Evolutionary conservation across 2,888 invertebrate species (phyloP).

Genomic region (Troilus luridus): DNA sequence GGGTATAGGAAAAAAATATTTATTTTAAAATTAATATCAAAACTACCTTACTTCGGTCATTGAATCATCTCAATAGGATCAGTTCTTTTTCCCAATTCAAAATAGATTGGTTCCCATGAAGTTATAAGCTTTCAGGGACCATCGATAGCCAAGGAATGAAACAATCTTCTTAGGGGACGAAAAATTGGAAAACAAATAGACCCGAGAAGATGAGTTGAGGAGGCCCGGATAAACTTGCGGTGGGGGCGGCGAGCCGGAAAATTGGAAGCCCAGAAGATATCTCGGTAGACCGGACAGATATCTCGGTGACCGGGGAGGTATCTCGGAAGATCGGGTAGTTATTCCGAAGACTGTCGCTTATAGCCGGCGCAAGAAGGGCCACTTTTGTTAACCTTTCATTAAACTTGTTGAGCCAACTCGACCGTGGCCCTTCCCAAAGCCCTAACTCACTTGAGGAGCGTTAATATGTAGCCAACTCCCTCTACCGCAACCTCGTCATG

Average conservation of each 20-base stretch:
- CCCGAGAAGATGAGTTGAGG: background rate
- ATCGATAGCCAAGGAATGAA: background rate
- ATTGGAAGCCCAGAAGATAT: conserved; percentile 26
- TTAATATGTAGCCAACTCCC: conserved; percentile 25
- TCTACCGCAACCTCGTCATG: background rate
- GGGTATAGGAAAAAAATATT: too few relatives aligned
- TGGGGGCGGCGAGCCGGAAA: conserved; percentile 23
- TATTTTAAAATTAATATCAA: too few relatives aligned
- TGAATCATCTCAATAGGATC: background rate
- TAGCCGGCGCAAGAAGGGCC: background rate
- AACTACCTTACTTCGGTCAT: too few relatives aligned
- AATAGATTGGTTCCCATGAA: background rate
- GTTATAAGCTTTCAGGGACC: background rate
- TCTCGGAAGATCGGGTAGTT: background rate
- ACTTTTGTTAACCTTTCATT: conserved; percentile 50
- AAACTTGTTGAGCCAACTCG: conserved; percentile 17
- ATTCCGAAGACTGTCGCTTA: background rate
- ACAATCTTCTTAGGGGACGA: background rate
- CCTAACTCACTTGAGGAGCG: background rate
- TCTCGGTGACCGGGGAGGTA: background rate
- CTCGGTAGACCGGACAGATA: background rate
- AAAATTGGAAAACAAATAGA: background rate
- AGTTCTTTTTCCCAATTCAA: background rate
- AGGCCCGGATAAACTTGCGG: conserved; percentile 12
- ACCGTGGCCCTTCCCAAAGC: conserved; percentile 15